Base-by-base conservation (phyloP, 2,888 invertebrate species). In the Catocala fraxini region DNA sequence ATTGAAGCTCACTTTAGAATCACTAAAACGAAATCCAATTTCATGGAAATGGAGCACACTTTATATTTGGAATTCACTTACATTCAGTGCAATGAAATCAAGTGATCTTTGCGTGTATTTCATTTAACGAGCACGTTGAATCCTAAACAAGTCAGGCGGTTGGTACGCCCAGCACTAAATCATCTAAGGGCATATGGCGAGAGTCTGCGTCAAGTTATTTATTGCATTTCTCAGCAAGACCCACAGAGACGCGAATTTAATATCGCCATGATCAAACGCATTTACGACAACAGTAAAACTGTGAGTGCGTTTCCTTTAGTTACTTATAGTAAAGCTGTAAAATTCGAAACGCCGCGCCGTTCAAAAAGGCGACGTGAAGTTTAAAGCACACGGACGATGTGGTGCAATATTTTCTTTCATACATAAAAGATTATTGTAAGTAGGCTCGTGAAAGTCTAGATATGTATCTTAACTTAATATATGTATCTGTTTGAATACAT, bases 281-380 rank as follows among this genome's bases (percentile, higher is more conserved):
- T 88, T 89, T 87, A 89, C 81, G 85, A 89, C 82, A 71, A 75
- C 82, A 82, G 73, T 88, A 83, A 87, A 87, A 83, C 70, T 71
- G 74, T 70, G 68, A 83, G 72, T 77, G 70, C 68, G 62, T 77
- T 82, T 84, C 77, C 81, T 84, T 68, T 66, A 65, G 67, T 63
- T 70, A 56, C 55, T 25, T 59, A 62, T 70, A 73, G 64, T 68
- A 69, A 67, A 68, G 72, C 68, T 69, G 68, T 82, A 73, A 63
- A 77, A 78, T 69, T 43, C 52, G 12, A 63, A 75, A 58, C 51
- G 49, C 25, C 49, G 39, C 51, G 49, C 25, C 49, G 39, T 53
- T 56, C 43, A 33, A 67, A 59, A 56, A 65, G 53, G 42, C 34
- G 7, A 51, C 59, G 52, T 48, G 42, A 33, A 49, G 59, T 64